Conservation (phyloP, 1,140 invertebrate species). For the Diachasma alloeum region DNA sequence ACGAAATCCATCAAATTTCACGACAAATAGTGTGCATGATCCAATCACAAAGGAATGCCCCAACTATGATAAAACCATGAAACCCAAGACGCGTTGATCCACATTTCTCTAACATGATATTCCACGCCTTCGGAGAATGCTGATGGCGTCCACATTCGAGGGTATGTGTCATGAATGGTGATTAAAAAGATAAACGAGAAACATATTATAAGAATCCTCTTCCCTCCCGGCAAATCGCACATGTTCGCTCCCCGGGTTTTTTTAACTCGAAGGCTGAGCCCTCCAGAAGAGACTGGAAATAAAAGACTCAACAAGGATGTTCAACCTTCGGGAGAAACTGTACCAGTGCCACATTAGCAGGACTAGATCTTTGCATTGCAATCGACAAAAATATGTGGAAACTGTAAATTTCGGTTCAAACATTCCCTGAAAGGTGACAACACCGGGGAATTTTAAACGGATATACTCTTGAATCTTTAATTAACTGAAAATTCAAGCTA, state of each 20-base stretch:
- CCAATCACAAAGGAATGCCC: background rate
- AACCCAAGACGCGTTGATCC: background rate
- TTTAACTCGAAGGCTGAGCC: background rate
- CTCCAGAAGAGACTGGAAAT: background rate
- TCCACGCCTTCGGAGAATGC: background rate
- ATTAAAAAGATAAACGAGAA: background rate
- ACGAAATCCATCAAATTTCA: background rate
- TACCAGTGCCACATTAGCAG: no score
- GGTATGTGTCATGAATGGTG: background rate
- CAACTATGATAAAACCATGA: background rate
- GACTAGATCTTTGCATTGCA: no score
- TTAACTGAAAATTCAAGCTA: no score
- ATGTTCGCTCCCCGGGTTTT: background rate
- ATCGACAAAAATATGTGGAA: no score
- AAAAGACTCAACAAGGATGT: background rate
- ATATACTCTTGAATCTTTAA: no score
- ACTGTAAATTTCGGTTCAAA: no score
- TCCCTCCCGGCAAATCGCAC: background rate
- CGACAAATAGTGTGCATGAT: background rate
- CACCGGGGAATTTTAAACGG: no score
- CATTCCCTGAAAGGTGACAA: no score
- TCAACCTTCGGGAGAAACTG: background rate
- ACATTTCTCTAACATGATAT: background rate
- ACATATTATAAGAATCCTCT: background rate
- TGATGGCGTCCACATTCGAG: background rate